Conservation (phyloP, 2,797 vertebrate species). For the Phrynocephalus guinanensis region DNA sequence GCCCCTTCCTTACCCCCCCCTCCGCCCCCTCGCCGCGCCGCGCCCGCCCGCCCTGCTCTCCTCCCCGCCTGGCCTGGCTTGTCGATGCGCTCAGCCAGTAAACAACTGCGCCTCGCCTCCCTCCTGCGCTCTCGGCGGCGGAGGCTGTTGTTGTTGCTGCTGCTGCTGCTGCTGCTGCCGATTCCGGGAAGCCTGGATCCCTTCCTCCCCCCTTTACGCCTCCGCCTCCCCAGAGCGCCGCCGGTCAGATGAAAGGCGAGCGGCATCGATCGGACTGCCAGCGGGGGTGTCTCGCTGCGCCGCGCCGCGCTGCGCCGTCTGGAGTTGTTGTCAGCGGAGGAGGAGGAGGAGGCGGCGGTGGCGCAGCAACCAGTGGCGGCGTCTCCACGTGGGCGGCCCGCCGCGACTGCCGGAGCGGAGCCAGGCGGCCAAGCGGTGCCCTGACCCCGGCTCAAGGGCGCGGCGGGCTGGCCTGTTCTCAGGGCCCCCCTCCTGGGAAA, state of each 20-base stretch:
- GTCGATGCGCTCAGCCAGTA: too few relatives aligned
- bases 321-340: conserved; percentile 45
- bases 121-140: neutral
- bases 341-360: neutral
- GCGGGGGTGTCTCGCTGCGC: conserved; percentile 57
- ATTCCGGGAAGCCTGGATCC: conserved; percentile 56
- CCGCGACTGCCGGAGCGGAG: conserved; percentile 20
- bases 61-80: neutral
- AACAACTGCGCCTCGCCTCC: neutral
- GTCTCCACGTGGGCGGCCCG: conserved; percentile 25
- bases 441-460: neutral
- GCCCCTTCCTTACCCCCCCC: too few relatives aligned
- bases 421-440: neutral
- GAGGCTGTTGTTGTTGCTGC: too few relatives aligned
- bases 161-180: neutral
- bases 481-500: neutral
- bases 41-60: neutral
- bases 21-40: too few relatives aligned
- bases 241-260: conserved; percentile 65
- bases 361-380: neutral
- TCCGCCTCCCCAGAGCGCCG: conserved; percentile 11
- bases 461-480: neutral
- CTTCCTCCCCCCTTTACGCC: neutral
- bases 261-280: conserved; percentile 52
- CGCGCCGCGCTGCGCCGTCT: conserved; percentile 53